Base-by-base conservation (phyloP, 1,140 invertebrate genomes). In the Zaprionus inermis region DNA sequence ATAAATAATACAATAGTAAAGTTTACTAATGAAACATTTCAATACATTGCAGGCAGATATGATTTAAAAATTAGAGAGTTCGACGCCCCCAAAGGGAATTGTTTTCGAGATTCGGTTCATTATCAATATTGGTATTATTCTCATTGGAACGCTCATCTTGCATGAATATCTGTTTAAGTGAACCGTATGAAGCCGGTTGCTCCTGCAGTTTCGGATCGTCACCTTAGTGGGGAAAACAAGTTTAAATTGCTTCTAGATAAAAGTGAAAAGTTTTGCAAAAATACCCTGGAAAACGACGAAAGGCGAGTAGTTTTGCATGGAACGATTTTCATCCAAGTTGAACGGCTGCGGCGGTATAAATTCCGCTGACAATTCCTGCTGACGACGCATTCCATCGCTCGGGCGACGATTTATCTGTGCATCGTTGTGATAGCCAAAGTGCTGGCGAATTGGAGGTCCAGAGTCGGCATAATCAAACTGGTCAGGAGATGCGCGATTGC, bases 361-460 rank as follows among this genome's bases (percentile, higher is more conserved):
- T 44, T 44, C 38, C n/a, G 38, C 44, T 5, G 10, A 5, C 18
- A 49, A 20, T 92, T 97, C 96, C 91, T 96, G 96, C 88, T 96
- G 96, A 20, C 96, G 93, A 51, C 96, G 94, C 92, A 97, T 94
- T 84, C 96, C 95, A 91, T 95, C 95, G 7, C n/a, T 44, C 86
- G 96, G 95, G 78, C 96, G 95, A n/a, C 95, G 94, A 58, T 95
- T 93, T 80, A 96, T 92, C 18, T 16, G 44, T 20, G 2, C 44
- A 18, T 46, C 16, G 1, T 20, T 46, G 18, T 46, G 18, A 49
- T 49, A 49, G 4, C 44, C 18, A 49, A 49, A 49, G 3, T 10
- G 9, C 0, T 18, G 3, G 10, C 44, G 44, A 18, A 4, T 22
- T 4, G 10, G 5, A 5, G 44, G 10, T 12, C 10, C 20, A 22